Percentiles rank a stretch among this genome's conserved stretches.
Conservation (phyloP, 2,113 vertebrate genomes). For the Meles meles region DNA sequence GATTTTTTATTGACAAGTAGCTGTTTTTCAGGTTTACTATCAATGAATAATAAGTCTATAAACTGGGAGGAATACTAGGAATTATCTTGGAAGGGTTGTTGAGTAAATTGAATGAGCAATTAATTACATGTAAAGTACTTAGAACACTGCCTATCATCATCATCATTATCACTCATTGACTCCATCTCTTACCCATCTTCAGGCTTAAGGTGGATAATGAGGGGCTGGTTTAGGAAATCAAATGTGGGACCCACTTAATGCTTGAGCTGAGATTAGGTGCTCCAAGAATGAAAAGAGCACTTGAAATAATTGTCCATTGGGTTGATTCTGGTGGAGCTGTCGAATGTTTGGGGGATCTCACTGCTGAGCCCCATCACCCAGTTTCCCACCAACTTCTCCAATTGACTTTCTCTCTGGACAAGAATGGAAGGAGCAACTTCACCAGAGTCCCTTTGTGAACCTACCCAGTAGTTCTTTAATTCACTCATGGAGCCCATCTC, state of each 20-base stretch:
- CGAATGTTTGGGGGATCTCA: not conserved
- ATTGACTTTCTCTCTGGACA: not conserved
- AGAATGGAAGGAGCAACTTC: not conserved
- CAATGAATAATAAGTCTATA: not conserved
- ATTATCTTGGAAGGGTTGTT: not conserved
- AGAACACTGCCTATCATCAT: not conserved
- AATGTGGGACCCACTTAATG: not conserved
- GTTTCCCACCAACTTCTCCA: not conserved
- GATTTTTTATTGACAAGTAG: not conserved
- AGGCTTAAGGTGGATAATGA: not conserved
- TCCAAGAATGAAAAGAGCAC: not conserved
- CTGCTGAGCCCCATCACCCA: accelerated
- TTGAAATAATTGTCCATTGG: not conserved
- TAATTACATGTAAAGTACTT: not conserved
- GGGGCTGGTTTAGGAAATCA: not conserved
- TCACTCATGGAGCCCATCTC: accelerated
- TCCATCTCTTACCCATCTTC: not conserved
- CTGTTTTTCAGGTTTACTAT: not conserved
- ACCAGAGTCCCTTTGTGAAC: not conserved
- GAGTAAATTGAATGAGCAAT: not conserved
- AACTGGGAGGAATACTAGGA: not conserved
- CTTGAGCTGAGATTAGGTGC: not conserved
- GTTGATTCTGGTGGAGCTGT: not conserved
- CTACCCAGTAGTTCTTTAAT: not conserved
- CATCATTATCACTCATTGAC: not conserved